Evolutionary conservation across 2,113 vertebrate genomes (phyloP), one percentile per base, ranked within the genome.

Genomic region (Brevimyrus niger): DNA sequence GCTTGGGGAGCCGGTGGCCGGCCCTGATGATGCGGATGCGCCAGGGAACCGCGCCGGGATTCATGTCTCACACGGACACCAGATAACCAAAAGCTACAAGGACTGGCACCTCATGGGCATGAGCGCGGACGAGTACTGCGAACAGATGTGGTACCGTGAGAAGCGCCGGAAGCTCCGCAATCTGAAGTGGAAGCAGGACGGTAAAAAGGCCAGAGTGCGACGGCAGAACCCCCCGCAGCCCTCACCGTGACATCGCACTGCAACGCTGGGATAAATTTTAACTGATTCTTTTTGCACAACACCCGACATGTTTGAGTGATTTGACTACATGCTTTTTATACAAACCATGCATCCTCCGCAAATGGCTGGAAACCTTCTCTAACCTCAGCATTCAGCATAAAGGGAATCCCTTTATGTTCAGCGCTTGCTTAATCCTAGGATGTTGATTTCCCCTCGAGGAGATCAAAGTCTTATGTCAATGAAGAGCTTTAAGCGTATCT

Each of bases 151-250:
- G 95, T 96, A 94, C 88, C 95, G 95, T 0, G 96, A 97, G 31
- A 96, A 97, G 87, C 95, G 95, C 15, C 93, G 95, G 92, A 97
- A 96, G 17, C 89, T 94, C 17, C 96, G 96, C 90, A 90, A 92
- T 0, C 92, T 96, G 47, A 97, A 96, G 91, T 95, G 96, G 95
- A 97, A 97, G 83, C 96, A 96, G 0, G 96, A 97, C 91, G 93
- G 91, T 93, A 94, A 93, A 91, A 96, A 94, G 9, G 93, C 96
- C 19, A 92, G 97, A 0, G 96, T 97, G 44, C 93, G 96, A 89
- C 93, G 97, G 94, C 95, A 97, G 85, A 91, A 94, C 91, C 92
- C 95, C 1, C 89, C 92, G 0, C 48, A 91, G 73, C 91, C 42
- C 91, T 92, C 27, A 92, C 73, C 35, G 4, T 80, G 35, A 80